Conservation (phyloP, 1,140 invertebrate genomes). For the Neodiprion pinetum region DNA sequence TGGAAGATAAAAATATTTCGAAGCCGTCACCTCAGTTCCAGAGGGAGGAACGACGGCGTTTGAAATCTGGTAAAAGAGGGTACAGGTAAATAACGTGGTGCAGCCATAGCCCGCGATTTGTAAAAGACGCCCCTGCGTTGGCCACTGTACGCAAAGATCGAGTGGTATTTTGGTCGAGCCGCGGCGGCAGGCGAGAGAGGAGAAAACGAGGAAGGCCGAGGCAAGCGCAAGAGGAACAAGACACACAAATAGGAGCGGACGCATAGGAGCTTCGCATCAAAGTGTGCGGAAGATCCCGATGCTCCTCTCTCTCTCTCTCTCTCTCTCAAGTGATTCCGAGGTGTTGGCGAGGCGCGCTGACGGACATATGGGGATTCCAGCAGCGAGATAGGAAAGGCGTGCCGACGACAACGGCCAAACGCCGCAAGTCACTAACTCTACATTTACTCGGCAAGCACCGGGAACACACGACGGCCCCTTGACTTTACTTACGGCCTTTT, state of each 20-base stretch:
- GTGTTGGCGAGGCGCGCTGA: constrained; percentile 46
- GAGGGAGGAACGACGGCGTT: no score
- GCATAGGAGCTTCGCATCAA: constrained; percentile 8
- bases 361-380: constrained; percentile 61
- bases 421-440: constrained; percentile 1
- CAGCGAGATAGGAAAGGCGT: constrained; percentile 54
- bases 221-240: constrained; percentile 9
- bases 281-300: constrained; percentile 33
- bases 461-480: neutral
- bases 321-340: constrained; percentile 9
- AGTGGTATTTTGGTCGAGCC: constrained; percentile 46
- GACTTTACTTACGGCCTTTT: no score
- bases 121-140: constrained; percentile 29
- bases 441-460: neutral
- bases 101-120: neutral
- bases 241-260: constrained; percentile 19
- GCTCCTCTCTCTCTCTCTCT: neutral
- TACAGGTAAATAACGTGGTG: neutral
- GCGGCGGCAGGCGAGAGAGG: constrained; percentile 34
- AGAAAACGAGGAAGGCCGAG: constrained; percentile 20
- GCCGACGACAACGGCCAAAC: constrained; percentile 34
- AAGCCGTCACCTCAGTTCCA: no score
- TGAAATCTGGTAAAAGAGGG: neutral
- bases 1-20: no score
- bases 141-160: constrained; percentile 28